Base-by-base conservation (phyloP, 2,797 vertebrate species). In the Myotis planiceps region DNA sequence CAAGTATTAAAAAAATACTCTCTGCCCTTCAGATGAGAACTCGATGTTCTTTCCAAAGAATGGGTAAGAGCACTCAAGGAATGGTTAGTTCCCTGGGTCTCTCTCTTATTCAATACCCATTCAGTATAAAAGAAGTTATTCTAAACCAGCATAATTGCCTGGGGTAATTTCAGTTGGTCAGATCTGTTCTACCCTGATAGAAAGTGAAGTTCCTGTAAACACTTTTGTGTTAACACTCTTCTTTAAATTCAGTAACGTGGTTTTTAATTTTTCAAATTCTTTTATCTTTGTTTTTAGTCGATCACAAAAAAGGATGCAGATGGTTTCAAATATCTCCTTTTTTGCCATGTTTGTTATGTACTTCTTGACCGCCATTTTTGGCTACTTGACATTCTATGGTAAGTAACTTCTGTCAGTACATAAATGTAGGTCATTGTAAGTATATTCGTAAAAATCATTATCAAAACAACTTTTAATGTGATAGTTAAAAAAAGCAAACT, bases 311-410 rank as follows among this genome's bases (percentile, higher is more conserved):
- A 99, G 98, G 98, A 99, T 99, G 99, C 99, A 99, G 98, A 98
- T 98, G 95, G 99, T 99, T 92, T 99, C 99, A 90, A 99, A 99
- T 88, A 98, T 99, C 96, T 99, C 99, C 97, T 99, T 99, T 98
- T 98, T 99, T 71, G 98, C 99, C 97, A 99, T 99, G 99, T 99
- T 99, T 98, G 84, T 99, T 97, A 99, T 99, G 99, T 99, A 99
- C 98, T 99, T 99, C 97, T 94, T 99, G 97, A 99, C 99, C 1
- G 99, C 99, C 89, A 98, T 99, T 96, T 99, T 99, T 98, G 99
- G 99, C 92, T 99, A 99, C 97, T 98, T 99, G 97, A 99, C 99
- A 80, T 99, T 99, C 98, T 99, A 99, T 1, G 99, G 99, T 99
- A 98, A 99, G 90, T 94, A 12, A 32, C 58, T 85, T 97, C 97